These are phyloP conservation scores for Saturnia pavonia DNA, from an alignment of 2,888 invertebrate genomes.

Conservation along the genomic window DNA sequence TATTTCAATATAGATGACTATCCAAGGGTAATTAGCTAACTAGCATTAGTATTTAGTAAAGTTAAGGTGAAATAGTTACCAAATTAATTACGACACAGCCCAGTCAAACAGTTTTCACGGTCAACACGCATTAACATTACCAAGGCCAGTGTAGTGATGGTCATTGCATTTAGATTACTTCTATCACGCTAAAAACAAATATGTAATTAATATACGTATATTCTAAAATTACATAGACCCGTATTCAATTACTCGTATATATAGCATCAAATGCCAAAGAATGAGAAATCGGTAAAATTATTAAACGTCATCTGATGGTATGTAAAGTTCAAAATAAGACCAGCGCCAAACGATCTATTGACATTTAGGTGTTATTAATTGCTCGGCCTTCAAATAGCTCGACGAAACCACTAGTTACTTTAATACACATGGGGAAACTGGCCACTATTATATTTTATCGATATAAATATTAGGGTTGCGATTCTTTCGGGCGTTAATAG, in stretches of 20 bases:
- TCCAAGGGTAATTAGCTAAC: neutral
- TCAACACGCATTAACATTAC: conserved; percentile 2
- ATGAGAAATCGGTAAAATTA: too few species aligned
- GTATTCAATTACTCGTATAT: too few species aligned
- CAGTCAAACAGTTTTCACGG: neutral
- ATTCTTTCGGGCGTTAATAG: neutral
- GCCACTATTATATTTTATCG: neutral
- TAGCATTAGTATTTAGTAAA: neutral
- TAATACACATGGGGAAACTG: neutral
- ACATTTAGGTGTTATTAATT: neutral
- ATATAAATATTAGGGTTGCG: neutral
- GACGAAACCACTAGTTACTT: too few species aligned
- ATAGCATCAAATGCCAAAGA: too few species aligned
- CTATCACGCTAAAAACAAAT: neutral
- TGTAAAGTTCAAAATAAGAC: neutral
- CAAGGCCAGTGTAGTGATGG: neutral
- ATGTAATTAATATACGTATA: neutral
- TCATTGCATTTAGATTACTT: neutral
- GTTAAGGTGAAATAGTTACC: neutral
- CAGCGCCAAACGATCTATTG: neutral
- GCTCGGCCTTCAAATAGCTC: neutral
- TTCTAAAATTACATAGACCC: neutral
- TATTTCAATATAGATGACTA: neutral
- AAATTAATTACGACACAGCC: conserved; percentile 3
- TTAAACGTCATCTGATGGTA: too few species aligned